Conservation (phyloP, 2,113 vertebrate species). For the Baryphthengus martii region DNA sequence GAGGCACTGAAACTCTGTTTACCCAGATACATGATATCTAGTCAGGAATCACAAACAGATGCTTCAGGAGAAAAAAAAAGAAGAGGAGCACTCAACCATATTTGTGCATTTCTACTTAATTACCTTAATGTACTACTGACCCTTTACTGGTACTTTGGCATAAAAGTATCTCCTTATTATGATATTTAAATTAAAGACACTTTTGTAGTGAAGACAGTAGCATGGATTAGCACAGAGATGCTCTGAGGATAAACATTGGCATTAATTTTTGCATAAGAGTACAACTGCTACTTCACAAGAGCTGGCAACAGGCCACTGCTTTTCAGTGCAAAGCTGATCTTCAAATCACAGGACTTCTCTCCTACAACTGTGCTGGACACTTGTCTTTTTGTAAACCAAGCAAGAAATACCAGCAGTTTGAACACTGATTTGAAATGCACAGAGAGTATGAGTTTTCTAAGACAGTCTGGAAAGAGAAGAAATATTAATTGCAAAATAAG, state of each 20-base stretch:
- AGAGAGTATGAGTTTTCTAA: conserved; percentile 58
- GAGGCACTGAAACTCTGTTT: not conserved
- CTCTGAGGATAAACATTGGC: not conserved
- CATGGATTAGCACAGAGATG: not conserved
- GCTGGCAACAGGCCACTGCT: not conserved
- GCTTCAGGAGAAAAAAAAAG: not conserved
- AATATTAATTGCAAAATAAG: not conserved
- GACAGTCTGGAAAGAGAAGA: not conserved
- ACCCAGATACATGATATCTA: not conserved
- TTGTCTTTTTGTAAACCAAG: conserved; percentile 52
- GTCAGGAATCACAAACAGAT: conserved; percentile 23
- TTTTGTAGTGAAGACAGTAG: not conserved
- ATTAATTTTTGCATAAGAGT: not conserved
- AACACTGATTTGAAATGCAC: conserved; percentile 27
- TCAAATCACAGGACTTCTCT: not conserved
- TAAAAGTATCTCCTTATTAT: not conserved
- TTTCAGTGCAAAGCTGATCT: not conserved
- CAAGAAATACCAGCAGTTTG: conserved; percentile 60
- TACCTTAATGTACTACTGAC: not conserved
- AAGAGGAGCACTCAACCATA: not conserved
- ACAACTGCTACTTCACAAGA: not conserved
- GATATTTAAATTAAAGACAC: not conserved
- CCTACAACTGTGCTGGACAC: not conserved
- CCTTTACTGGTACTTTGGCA: accelerated
- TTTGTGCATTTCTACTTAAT: not conserved